Conservation (phyloP, 2,113 vertebrate genomes). For the Tenrec ecaudatus region DNA sequence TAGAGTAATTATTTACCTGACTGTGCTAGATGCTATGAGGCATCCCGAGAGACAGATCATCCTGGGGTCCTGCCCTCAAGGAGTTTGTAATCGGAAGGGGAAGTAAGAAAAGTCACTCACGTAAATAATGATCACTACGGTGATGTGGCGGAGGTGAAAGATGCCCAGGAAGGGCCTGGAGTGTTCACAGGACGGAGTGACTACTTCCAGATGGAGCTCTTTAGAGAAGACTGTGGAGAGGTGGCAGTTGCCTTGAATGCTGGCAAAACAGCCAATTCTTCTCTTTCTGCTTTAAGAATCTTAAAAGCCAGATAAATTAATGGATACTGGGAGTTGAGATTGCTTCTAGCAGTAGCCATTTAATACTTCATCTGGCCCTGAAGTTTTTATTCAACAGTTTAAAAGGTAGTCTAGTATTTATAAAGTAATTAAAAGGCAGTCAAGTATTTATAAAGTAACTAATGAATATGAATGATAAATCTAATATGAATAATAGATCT, state of each 20-base stretch:
- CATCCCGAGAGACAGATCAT: conserved; percentile 47
- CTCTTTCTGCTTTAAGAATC: conserved; percentile 41
- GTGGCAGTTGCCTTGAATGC: not conserved
- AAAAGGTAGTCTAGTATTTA: conserved; percentile 43
- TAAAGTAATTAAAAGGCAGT: conserved; percentile 60
- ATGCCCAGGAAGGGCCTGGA: not conserved
- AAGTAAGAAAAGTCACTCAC: not conserved
- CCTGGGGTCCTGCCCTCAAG: not conserved
- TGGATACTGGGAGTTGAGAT: conserved; percentile 46
- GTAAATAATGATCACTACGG: conserved; percentile 5
- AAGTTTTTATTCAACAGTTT: conserved; percentile 54
- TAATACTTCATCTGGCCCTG: not conserved
- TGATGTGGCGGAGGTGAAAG: not conserved
- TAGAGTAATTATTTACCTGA: conserved; percentile 12
- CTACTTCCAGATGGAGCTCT: not conserved
- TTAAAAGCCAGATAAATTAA: conserved; percentile 51
- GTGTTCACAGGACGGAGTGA: not conserved
- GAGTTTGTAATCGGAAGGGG: conserved; percentile 19
- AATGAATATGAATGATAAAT: no score
- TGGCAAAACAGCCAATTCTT: conserved; percentile 37
- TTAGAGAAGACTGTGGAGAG: conserved; percentile 51
- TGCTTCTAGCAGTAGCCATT: conserved; percentile 6
- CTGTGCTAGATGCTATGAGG: not conserved
- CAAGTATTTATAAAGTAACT: no score
- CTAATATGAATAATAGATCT: no score